A percentile compares a stretch with the other conserved stretches of the same genome.
Conservation (phyloP, 30 jellyfish, hydroid and myxozoan species). For the Aurelia sp. region DNA sequence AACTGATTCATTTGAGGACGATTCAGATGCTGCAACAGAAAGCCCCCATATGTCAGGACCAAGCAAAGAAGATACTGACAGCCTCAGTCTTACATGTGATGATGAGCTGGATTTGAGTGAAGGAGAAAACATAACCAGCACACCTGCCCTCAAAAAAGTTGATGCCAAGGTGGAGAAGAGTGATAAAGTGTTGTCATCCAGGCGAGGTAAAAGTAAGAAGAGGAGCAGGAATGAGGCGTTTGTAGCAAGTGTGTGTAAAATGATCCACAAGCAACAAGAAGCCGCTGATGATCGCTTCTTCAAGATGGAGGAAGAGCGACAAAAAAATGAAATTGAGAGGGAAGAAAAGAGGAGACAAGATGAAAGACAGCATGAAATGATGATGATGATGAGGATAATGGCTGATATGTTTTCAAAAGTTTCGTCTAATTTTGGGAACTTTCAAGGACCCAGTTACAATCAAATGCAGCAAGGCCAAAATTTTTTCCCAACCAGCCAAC, state of each 20-base stretch:
- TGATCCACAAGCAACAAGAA: slow-evolving; percentile 12
- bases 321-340: neutral
- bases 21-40: slow-evolving; percentile 26
- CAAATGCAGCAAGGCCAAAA: slow-evolving; percentile 1
- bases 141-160: slow-evolving; percentile 14
- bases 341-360: slow-evolving; percentile 39
- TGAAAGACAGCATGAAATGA: slow-evolving; percentile 31
- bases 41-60: slow-evolving; percentile 33
- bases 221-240: slow-evolving; percentile 18
- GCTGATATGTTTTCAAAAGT: slow-evolving; percentile 32
- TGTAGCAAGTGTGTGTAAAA: neutral
- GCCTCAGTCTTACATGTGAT: neutral
- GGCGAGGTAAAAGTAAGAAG: slow-evolving; percentile 36
- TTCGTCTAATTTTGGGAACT: slow-evolving; percentile 2
- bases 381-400: slow-evolving; percentile 43
- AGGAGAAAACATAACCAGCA: slow-evolving; percentile 17
- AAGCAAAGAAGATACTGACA: slow-evolving; percentile 6
- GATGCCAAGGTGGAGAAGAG: neutral
- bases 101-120: slow-evolving; percentile 36
- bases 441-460: neutral
- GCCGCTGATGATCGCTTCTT: slow-evolving; percentile 34
- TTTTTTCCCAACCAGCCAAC: slow-evolving; percentile 9
- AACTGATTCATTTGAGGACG: neutral
- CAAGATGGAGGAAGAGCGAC: slow-evolving; percentile 29
- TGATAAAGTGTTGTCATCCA: neutral